Evolutionary conservation across 2,797 vertebrate genomes (phyloP).

Genomic region (Tympanoctomys barrerae): DNA sequence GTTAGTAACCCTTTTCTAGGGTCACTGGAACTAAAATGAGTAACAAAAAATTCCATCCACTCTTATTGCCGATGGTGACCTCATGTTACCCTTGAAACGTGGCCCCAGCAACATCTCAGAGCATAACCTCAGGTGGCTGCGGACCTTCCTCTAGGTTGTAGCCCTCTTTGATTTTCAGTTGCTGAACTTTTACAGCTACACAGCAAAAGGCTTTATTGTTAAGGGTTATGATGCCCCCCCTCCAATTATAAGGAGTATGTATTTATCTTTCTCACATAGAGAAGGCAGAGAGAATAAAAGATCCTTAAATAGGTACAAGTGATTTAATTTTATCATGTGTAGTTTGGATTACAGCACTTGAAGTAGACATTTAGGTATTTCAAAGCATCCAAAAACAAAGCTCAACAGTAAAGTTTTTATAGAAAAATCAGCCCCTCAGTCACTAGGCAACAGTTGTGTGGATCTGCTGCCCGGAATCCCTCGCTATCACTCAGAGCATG

Average conservation of each 20-base stretch:
- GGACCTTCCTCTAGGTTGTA: slow-evolving; percentile 81
- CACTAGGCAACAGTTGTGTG: slow-evolving; percentile 83
- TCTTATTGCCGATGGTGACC: slow-evolving; percentile 85
- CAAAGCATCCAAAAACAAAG: slow-evolving; percentile 87
- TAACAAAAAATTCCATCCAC: slow-evolving; percentile 70
- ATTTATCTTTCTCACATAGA: not conserved
- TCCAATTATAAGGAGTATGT: slow-evolving; percentile 45
- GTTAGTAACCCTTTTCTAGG: slow-evolving; percentile 86
- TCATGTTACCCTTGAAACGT: slow-evolving; percentile 85
- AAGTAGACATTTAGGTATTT: slow-evolving; percentile 22
- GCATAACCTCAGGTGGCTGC: slow-evolving; percentile 78
- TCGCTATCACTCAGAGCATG: slow-evolving; percentile 85
- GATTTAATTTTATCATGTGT: slow-evolving; percentile 69
- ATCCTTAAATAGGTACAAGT: slow-evolving; percentile 34
- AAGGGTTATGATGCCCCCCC: slow-evolving; percentile 74
- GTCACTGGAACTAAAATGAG: slow-evolving; percentile 86
- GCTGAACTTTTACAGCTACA: slow-evolving; percentile 79
- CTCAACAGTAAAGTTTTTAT: slow-evolving; percentile 88
- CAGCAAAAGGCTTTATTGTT: slow-evolving; percentile 80
- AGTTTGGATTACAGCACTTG: slow-evolving; percentile 59
- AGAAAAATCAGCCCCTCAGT: slow-evolving; percentile 87
- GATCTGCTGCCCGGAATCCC: slow-evolving; percentile 78
- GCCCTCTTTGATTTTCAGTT: slow-evolving; percentile 84
- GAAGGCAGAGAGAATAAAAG: slow-evolving; percentile 38
- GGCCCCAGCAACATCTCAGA: slow-evolving; percentile 79